Evolutionary conservation across 2,113 vertebrate genomes (phyloP), one percentile per base, ranked within the genome.

Genomic region (Boulengeromyrus knoepffleri): DNA sequence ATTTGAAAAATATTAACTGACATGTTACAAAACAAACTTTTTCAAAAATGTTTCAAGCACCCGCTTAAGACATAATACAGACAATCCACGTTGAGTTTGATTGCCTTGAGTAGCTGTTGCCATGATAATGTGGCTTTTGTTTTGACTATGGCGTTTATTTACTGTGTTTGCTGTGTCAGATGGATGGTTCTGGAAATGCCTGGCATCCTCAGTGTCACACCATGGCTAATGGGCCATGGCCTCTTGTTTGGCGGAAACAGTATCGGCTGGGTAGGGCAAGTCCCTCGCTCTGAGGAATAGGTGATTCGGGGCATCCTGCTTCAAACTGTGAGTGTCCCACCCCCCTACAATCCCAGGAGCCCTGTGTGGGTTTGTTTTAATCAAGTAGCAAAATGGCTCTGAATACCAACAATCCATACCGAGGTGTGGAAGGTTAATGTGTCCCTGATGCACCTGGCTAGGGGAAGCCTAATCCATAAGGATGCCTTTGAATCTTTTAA

Each of bases 11-110:
- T 15, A 77, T 77, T 47, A 84, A 84, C 42, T 84, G 39, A 84
- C 5, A 83, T 45, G 17, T 39, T 45, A 83, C 42, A 83, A 83
- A 86, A 50, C n/a, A 52, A 86, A 86, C 50, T 52, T 52, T 27
- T 15, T 15, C 3, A 9, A 27, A 47, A 24, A 52, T 13, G 45
- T 87, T 53, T 52, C 49, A 31, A 17, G 24, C 42, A n/a, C 5
- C 21, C 4, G 15, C 27, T 19, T 74, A 46, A 90, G 89, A 90
- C 89, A 90, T 90, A 90, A 90, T 90, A 90, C 89, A 90, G 89
- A 90, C 89, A 87, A 86, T 53, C 89, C 47, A 45, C 56, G 24
- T 31, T 87, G 42, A 70, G 42, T 24, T 49, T 56, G 83, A 90
- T 53, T 13, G 85, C 89, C 83, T 90, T 66, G 45, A 74, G 49